Base-by-base conservation (phyloP, 1,140 invertebrate genomes). In the Meloidogyne exigua region DNA sequence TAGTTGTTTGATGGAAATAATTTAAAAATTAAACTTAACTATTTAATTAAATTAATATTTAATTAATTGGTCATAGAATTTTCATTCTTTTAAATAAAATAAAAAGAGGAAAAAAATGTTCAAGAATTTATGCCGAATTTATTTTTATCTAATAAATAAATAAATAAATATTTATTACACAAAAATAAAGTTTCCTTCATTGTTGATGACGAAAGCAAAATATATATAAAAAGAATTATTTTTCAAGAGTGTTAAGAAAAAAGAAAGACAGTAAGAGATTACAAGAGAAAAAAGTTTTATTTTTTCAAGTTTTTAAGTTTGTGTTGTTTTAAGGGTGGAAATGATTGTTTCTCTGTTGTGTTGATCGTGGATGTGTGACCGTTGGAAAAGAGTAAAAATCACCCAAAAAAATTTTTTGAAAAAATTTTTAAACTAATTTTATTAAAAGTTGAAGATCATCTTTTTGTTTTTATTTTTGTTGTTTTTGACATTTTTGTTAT, bases 111-210 rank as follows among this genome's bases (percentile, higher is more conserved):
- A 57, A 57, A 57, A n/a, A 57, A 57, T 57, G 21, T 57, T 57
- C 49, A 57, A 57, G 49, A 57, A 57, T 57, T 57, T 57, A 57
- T 57, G 49, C 49, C 49, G 49, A 57, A 57, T 57, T 57, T n/a
- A 57, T 57, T 57, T 49, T 9, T 39, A 32, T 32, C 2, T 39
- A 39, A 39, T 39, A 39, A 39, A 39, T 39, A 39, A 39, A 39
- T 39, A 49, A 49, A 57, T n/a, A 57, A n/a, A 57, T n/a, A n/a
- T 57, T n/a, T n/a, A 57, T n/a, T n/a, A 57, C 36, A 39, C 18
- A 57, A 49, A 18, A n/a, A n/a, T n/a, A n/a, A n/a, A n/a, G 5
- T 57, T 57, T n/a, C n/a, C 7, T n/a, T 57, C 49, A 57, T 57
- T 57, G 49, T 57, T 57, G 49, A 57, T 57, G 49, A 57, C 49